phyloP scores from a whole-genome alignment of 2,113 vertebrate genomes.

The Connochaetes taurinus region DNA sequence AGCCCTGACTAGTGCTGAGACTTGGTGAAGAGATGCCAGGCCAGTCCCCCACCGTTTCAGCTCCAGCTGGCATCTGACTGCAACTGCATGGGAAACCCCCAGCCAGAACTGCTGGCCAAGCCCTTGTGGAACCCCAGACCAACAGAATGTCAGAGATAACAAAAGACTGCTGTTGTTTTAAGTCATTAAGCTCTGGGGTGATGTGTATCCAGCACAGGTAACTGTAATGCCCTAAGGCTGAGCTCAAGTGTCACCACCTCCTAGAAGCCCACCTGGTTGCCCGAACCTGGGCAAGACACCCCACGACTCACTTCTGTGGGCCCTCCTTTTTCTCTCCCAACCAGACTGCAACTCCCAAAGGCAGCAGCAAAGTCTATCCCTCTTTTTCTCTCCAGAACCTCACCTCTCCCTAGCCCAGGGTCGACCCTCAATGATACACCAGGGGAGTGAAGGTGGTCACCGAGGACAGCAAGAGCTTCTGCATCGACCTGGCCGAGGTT shows the following conservation, averaged over 20 bases:
- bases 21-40: background rate
- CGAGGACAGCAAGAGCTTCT: background rate
- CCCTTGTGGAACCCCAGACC: background rate
- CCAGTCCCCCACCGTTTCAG: background rate
- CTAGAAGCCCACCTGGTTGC: background rate
- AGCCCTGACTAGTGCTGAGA: background rate
- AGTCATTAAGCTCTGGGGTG: background rate
- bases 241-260: background rate
- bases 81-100: accelerated
- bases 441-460: background rate
- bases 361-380: background rate
- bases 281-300: accelerated
- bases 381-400: background rate
- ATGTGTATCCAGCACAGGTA: background rate
- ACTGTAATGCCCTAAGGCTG: background rate
- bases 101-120: background rate
- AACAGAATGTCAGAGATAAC: background rate
- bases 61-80: background rate
- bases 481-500: background rate
- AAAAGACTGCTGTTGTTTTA: background rate
- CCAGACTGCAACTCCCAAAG: background rate
- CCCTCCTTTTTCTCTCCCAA: background rate
- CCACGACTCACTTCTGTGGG: background rate
- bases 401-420: background rate
- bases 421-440: background rate